phyloP scores from a whole-genome alignment of 2,797 vertebrate genomes.

The Gouania willdenowi region DNA sequence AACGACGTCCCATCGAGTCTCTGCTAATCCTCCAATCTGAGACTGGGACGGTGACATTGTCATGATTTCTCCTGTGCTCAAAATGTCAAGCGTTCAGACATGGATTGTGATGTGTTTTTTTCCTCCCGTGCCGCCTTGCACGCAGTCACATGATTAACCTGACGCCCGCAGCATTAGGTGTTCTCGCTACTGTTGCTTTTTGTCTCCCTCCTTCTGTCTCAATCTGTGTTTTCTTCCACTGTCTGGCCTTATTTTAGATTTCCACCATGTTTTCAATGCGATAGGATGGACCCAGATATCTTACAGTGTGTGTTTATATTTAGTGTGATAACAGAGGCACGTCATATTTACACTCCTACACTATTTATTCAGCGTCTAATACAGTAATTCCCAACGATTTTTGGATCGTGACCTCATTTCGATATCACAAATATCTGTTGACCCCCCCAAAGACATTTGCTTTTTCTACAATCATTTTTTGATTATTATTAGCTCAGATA shows the following conservation, averaged over 20 bases:
- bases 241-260: constrained; percentile 18
- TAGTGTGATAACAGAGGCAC: constrained; percentile 28
- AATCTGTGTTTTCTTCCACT: constrained; percentile 6
- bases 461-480: too few species aligned
- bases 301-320: constrained; percentile 21
- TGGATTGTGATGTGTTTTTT: not conserved
- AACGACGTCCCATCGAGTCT: too few species aligned
- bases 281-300: constrained; percentile 34
- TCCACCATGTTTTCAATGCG: constrained; percentile 4
- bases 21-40: too few species aligned
- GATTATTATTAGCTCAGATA: too few species aligned
- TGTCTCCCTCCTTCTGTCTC: constrained; percentile 16
- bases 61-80: not conserved
- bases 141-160: constrained; percentile 1
- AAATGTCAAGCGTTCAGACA: not conserved
- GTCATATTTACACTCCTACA: constrained; percentile 15
- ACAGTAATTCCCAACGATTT: constrained; percentile 13
- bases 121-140: not conserved
- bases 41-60: not conserved
- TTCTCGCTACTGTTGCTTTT: constrained; percentile 31
- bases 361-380: constrained; percentile 36
- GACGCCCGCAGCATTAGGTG: constrained; percentile 37
- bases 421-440: too few species aligned
- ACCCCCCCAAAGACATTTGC: too few species aligned
- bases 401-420: too few species aligned